A percentile compares a stretch with the other conserved stretches of the same genome.
These are phyloP conservation scores for Brenthis daphne DNA, from an alignment of 2,888 invertebrate genomes.

Conservation along the genomic window DNA sequence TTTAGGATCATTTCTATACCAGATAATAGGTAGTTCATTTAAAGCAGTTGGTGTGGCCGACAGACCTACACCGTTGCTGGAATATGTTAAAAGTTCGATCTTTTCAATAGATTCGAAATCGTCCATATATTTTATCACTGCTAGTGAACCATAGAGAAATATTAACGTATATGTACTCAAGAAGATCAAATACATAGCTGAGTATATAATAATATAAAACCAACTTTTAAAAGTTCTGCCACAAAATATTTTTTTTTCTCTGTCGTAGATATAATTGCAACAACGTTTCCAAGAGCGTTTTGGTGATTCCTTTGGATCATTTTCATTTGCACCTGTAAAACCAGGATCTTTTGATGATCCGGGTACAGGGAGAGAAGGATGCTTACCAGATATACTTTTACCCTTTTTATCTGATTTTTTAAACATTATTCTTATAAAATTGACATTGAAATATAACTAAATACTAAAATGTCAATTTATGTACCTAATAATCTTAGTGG, in stretches of 20 bases:
- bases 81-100: slow-evolving; percentile 48
- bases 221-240: slow-evolving; percentile 62
- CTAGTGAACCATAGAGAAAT: slow-evolving; percentile 54
- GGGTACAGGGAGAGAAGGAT: slow-evolving; percentile 34
- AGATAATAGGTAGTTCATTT: slow-evolving; percentile 57
- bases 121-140: slow-evolving; percentile 47
- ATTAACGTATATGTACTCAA: slow-evolving; percentile 58
- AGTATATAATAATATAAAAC: slow-evolving; percentile 55
- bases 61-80: slow-evolving; percentile 60
- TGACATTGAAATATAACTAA: slow-evolving; percentile 15
- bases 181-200: slow-evolving; percentile 62
- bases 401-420: slow-evolving; percentile 25
- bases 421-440: slow-evolving; percentile 30
- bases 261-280: slow-evolving; percentile 53
- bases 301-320: slow-evolving; percentile 6
- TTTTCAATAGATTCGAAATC: slow-evolving; percentile 48
- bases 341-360: slow-evolving; percentile 37
- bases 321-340: background rate
- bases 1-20: slow-evolving; percentile 54
- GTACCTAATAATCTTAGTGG: slow-evolving; percentile 8
- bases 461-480: background rate
- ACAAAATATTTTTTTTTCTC: slow-evolving; percentile 50
- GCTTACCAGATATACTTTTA: slow-evolving; percentile 17
- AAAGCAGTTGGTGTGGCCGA: slow-evolving; percentile 62
- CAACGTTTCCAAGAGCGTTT: slow-evolving; percentile 43